These are phyloP conservation scores for Agrotis ipsilon DNA, from an alignment of 2,888 invertebrate species.

Conservation along the genomic window DNA sequence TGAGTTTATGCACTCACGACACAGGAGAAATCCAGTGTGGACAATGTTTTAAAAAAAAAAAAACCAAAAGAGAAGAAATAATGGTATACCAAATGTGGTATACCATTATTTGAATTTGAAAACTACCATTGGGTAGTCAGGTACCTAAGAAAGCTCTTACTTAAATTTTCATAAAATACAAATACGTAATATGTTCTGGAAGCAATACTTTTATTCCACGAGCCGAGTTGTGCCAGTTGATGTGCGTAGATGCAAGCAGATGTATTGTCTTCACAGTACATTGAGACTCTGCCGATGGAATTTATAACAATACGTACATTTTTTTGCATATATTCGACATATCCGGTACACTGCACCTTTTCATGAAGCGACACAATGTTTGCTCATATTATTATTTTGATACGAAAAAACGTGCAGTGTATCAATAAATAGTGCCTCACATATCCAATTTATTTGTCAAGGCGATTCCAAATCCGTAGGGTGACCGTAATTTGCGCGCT, in stretches of 20 bases:
- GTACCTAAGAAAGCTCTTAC: too few species aligned
- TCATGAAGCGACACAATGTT: conserved; percentile 26
- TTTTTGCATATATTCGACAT: conserved; percentile 30
- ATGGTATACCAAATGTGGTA: too few species aligned
- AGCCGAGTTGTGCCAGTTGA: conserved; percentile 22
- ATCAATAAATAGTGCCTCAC: conserved; percentile 80
- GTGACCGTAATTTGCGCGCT: conserved; percentile 73
- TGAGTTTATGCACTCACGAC: too few species aligned
- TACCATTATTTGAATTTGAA: too few species aligned
- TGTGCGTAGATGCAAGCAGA: conserved; percentile 32
- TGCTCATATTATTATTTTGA: conserved; percentile 1
- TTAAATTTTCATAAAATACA: neutral
- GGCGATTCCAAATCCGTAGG: conserved; percentile 74
- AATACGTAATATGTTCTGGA: too few species aligned
- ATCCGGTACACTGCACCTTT: conserved; percentile 22
- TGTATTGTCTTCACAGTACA: conserved; percentile 43
- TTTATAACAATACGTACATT: neutral
- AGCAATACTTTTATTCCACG: conserved; percentile 26
- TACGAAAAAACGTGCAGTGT: conserved; percentile 48
- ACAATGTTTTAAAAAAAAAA: too few species aligned
- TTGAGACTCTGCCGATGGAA: neutral
- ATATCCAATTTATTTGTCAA: conserved; percentile 86
- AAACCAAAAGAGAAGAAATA: too few species aligned
- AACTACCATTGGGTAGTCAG: too few species aligned
- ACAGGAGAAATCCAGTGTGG: too few species aligned